A percentile compares a stretch with the other conserved stretches of the same genome.
These are phyloP conservation scores for Oryzias sinensis DNA, from an alignment of 2,797 vertebrate genomes.

Conservation along the genomic window DNA sequence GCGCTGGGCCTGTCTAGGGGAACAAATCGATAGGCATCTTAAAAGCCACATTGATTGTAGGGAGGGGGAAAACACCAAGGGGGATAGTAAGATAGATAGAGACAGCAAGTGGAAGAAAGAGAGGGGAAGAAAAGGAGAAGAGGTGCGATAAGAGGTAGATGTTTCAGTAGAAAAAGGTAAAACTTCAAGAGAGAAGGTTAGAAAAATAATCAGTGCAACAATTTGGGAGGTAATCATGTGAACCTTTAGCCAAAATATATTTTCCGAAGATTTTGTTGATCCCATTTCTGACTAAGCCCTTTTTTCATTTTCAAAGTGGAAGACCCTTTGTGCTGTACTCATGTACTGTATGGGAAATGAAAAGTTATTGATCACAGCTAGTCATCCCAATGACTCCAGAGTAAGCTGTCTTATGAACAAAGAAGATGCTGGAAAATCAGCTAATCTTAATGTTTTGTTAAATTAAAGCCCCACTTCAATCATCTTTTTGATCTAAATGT, in stretches of 20 bases:
- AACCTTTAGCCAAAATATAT: slow-evolving; percentile 44
- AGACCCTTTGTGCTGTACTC: background rate
- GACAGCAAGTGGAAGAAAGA: slow-evolving; percentile 67
- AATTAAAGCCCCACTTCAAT: too few species aligned
- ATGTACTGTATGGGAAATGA: background rate
- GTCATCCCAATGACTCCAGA: background rate
- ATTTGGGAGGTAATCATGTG: slow-evolving; percentile 47
- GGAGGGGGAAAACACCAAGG: slow-evolving; percentile 78
- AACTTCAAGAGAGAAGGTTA: slow-evolving; percentile 29
- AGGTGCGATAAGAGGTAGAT: slow-evolving; percentile 75
- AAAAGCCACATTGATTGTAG: slow-evolving; percentile 87
- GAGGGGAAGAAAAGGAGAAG: slow-evolving; percentile 56
- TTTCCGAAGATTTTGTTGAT: slow-evolving; percentile 25
- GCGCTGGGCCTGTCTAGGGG: slow-evolving; percentile 80
- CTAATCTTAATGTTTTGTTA: too few species aligned
- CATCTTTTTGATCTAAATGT: too few species aligned
- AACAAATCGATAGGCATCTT: slow-evolving; percentile 87
- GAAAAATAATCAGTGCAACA: slow-evolving; percentile 41
- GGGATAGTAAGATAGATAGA: slow-evolving; percentile 79
- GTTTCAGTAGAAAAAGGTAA: slow-evolving; percentile 59
- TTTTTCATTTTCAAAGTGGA: too few species aligned
- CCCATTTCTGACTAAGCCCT: background rate
- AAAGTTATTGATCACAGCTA: slow-evolving; percentile 14
- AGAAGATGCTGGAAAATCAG: too few species aligned
- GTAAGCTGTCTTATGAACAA: too few species aligned